phyloP scores from a whole-genome alignment of 2,113 vertebrate species.

The Sprattus sprattus region DNA sequence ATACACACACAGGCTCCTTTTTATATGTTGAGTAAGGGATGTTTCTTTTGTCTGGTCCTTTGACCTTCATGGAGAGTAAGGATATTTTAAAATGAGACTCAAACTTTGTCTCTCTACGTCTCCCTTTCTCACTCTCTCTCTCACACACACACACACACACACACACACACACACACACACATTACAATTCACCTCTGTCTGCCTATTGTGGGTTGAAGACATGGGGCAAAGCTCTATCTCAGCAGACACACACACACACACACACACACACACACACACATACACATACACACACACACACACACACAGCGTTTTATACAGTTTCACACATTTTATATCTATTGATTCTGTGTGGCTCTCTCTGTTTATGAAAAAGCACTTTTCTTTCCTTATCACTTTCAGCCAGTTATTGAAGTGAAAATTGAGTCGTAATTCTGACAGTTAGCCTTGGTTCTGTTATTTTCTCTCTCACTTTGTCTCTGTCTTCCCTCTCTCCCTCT shows the following conservation, averaged over 20 bases:
- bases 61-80: constrained; percentile 72
- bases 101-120: too few species aligned
- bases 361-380: constrained; percentile 54
- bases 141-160: too few species aligned
- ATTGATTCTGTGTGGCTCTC: constrained; percentile 69
- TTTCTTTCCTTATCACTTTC: constrained; percentile 58
- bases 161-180: too few species aligned
- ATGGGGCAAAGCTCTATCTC: constrained; percentile 74
- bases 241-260: not conserved
- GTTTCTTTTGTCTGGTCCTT: constrained; percentile 51
- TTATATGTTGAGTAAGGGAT: constrained; percentile 37
- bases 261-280: constrained; percentile 8
- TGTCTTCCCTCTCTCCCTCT: not conserved
- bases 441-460: constrained; percentile 40
- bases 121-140: too few species aligned
- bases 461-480: constrained; percentile 28
- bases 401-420: constrained; percentile 58
- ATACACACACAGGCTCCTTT: constrained; percentile 21
- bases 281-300: not conserved
- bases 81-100: constrained; percentile 63
- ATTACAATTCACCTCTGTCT: constrained; percentile 51
- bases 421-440: constrained; percentile 60
- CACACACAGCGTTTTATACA: constrained; percentile 14
- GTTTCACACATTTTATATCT: constrained; percentile 63
- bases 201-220: not conserved